Evolutionary conservation across 2,113 vertebrate species (phyloP).

Genomic region (Leptobrachium leishanense): DNA sequence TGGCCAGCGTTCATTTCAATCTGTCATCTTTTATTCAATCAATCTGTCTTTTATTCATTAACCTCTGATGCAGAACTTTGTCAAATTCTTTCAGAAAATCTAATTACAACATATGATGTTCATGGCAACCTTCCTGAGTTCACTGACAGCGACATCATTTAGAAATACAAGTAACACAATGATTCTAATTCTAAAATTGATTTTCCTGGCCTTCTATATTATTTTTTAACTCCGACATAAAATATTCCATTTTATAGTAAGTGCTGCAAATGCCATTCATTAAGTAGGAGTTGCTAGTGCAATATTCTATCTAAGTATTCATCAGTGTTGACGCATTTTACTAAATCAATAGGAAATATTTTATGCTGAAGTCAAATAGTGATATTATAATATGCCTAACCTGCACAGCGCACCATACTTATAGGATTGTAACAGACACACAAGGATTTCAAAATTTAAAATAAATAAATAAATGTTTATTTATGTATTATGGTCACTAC

Average conservation of each 20-base stretch:
- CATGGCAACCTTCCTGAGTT: conserved; percentile 30
- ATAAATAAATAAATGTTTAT: too few species aligned
- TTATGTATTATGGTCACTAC: too few species aligned
- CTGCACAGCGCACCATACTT: too few species aligned
- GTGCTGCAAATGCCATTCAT: too few species aligned
- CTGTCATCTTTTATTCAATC: conserved; percentile 41
- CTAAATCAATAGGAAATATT: too few species aligned
- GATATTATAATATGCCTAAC: too few species aligned
- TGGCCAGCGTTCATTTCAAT: conserved; percentile 29
- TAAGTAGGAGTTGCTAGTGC: too few species aligned
- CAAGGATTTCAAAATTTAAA: too few species aligned
- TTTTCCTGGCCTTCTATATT: neutral
- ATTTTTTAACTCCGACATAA: neutral
- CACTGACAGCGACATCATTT: conserved; percentile 22
- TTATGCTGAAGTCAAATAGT: too few species aligned
- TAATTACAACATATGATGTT: conserved; percentile 48
- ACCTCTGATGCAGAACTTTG: conserved; percentile 49
- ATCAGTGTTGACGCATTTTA: neutral
- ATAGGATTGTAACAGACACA: too few species aligned
- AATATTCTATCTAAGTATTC: too few species aligned
- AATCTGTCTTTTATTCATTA: conserved; percentile 38
- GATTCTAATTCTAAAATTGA: neutral
- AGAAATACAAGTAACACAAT: conserved; percentile 15
- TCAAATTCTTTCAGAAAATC: conserved; percentile 45
- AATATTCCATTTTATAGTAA: too few species aligned